Conservation (phyloP, 1,140 invertebrate genomes). For the Drosophila neocordata region DNA sequence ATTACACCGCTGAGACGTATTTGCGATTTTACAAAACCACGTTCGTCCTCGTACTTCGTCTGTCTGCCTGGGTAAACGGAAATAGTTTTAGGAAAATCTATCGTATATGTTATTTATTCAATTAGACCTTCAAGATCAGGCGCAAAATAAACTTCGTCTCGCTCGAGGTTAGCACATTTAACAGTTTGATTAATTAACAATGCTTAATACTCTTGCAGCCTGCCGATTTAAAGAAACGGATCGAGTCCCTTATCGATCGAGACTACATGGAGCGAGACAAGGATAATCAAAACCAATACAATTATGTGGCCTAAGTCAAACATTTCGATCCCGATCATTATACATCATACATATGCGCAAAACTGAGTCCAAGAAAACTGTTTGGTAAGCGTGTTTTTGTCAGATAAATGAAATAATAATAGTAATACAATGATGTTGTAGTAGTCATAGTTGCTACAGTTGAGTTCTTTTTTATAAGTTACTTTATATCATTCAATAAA, state of each 20-base stretch:
- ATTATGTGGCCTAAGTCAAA: conserved; percentile 94
- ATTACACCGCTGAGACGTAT: no score
- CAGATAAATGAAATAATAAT: neutral
- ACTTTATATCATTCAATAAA: conserved; percentile 60
- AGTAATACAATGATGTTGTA: conserved; percentile 1
- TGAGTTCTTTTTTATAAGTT: conserved; percentile 58
- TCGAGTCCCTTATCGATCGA: conserved; percentile 98
- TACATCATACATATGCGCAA: conserved; percentile 34
- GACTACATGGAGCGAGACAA: conserved; percentile 99
- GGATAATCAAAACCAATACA: conserved; percentile 98
- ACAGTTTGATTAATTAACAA: no score
- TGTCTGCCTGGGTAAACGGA: no score
- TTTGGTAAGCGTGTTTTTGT: conserved; percentile 16
- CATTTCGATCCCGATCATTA: conserved; percentile 20
- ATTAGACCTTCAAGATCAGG: no score
- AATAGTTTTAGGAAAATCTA: no score
- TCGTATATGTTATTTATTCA: no score
- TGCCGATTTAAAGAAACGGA: conserved; percentile 98
- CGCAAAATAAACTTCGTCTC: no score
- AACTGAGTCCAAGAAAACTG: conserved; percentile 34
- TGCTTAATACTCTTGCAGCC: conserved; percentile 85
- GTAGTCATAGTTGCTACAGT: conserved; percentile 43
- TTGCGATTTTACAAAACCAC: no score
- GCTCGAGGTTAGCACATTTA: no score
- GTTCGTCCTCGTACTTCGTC: no score